These are phyloP conservation scores for Rhinolophus ferrumequinum DNA, from an alignment of 2,113 vertebrate genomes.

Conservation along the genomic window DNA sequence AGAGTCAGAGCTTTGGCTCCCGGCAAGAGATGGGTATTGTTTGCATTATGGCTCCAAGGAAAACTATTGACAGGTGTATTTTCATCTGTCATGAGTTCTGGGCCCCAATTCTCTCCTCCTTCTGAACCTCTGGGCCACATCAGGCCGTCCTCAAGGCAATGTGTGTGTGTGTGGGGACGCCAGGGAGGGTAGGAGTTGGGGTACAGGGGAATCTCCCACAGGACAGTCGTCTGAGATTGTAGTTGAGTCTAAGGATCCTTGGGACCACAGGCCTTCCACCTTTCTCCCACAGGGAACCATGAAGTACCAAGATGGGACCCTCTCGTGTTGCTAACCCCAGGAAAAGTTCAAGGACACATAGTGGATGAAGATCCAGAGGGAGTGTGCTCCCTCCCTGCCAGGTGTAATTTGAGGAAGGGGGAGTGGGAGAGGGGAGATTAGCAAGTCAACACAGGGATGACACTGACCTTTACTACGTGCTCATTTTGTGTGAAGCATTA, in stretches of 20 bases:
- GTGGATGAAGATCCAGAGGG: neutral
- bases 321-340: neutral
- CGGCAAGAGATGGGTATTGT: neutral
- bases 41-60: neutral
- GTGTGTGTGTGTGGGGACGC: too few species aligned
- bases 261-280: neutral
- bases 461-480: neutral
- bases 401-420: neutral
- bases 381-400: neutral
- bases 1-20: neutral
- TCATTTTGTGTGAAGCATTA: neutral
- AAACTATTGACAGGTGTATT: neutral
- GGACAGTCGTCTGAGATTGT: neutral
- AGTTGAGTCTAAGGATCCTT: neutral
- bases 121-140: neutral
- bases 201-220: neutral
- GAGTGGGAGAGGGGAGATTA: neutral
- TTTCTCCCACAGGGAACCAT: rapidly evolving
- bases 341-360: neutral
- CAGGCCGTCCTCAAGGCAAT: neutral
- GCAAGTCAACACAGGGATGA: neutral
- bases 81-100: neutral
- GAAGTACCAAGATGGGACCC: neutral
- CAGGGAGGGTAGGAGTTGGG: rapidly evolving
- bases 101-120: neutral